Conservation (phyloP, 1,140 invertebrate species). For the Nomia melanderi region DNA sequence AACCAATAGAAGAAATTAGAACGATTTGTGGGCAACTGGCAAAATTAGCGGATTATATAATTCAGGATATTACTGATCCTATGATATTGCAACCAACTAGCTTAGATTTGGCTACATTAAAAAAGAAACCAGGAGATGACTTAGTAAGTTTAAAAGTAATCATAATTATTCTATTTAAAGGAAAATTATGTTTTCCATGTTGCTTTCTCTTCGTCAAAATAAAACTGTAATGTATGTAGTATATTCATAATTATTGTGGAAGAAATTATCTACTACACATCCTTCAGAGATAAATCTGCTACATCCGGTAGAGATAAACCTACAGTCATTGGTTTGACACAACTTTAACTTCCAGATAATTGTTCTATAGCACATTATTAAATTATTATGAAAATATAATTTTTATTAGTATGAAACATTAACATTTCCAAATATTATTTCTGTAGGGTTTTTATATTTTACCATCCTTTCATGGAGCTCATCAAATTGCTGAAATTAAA, state of each 20-base stretch:
- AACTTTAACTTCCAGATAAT: conserved; percentile 61
- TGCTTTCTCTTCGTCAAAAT: neutral
- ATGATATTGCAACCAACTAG: conserved; percentile 93
- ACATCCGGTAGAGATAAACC: conserved; percentile 55
- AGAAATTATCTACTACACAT: conserved; percentile 43
- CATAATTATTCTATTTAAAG: neutral
- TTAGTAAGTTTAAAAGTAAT: conserved; percentile 79
- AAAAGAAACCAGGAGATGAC: conserved; percentile 90
- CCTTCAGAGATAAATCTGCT: conserved; percentile 51
- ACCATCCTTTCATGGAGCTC: conserved; percentile 91
- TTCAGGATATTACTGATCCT: conserved; percentile 93
- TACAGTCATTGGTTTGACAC: conserved; percentile 26
- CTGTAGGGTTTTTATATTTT: conserved; percentile 91
- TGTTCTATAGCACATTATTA: conserved; percentile 1
- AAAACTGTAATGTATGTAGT: neutral
- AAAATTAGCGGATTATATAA: conserved; percentile 91
- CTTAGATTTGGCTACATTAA: conserved; percentile 92
- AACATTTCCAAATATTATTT: neutral
- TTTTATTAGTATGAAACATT: conserved; percentile 5
- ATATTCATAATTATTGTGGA: conserved; percentile 10
- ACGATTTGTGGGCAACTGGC: conserved; percentile 87
- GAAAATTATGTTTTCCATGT: neutral
- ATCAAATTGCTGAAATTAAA: conserved; percentile 93
- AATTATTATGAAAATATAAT: neutral
- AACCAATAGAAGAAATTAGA: conserved; percentile 87